A percentile compares a stretch with the other conserved stretches of the same genome.
phyloP scores from a whole-genome alignment of 92 coral and sea anemone species.

The Pocillopora grandis region DNA sequence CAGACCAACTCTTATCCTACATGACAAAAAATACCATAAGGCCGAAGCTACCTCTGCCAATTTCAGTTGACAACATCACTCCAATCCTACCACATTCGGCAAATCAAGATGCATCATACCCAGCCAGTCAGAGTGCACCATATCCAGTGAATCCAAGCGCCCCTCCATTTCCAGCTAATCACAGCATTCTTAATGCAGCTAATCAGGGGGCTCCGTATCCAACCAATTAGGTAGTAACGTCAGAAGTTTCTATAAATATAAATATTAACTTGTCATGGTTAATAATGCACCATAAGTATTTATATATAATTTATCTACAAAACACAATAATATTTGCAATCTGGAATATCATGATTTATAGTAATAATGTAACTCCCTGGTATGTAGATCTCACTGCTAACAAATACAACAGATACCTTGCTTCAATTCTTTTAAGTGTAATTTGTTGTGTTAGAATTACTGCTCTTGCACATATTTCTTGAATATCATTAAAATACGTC shows the following conservation, averaged over 20 bases:
- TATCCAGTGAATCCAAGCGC: conserved; percentile 39
- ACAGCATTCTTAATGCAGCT: conserved; percentile 30
- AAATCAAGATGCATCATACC: conserved; percentile 49
- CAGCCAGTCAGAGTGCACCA: conserved; percentile 36
- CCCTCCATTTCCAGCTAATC: conserved; percentile 46
- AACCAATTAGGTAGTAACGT: conserved; percentile 1
- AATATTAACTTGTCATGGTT: background rate
- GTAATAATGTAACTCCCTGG: too few relatives aligned
- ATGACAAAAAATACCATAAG: conserved; percentile 57
- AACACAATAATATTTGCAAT: too few relatives aligned
- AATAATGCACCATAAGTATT: too few relatives aligned
- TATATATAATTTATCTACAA: too few relatives aligned
- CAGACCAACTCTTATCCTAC: conserved; percentile 72
- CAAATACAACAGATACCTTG: too few relatives aligned
- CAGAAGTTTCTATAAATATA: background rate
- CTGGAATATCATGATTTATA: too few relatives aligned
- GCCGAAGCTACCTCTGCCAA: conserved; percentile 66
- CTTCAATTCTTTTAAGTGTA: too few relatives aligned
- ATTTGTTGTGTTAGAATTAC: too few relatives aligned
- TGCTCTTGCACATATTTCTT: too few relatives aligned
- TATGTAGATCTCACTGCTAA: too few relatives aligned
- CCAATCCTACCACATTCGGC: conserved; percentile 53
- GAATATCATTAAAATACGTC: too few relatives aligned
- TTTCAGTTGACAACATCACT: conserved; percentile 51
- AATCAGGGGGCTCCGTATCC: conserved; percentile 34